Evolutionary conservation across 2,113 vertebrate genomes (phyloP).

Genomic region (Platysternon megacephalum): DNA sequence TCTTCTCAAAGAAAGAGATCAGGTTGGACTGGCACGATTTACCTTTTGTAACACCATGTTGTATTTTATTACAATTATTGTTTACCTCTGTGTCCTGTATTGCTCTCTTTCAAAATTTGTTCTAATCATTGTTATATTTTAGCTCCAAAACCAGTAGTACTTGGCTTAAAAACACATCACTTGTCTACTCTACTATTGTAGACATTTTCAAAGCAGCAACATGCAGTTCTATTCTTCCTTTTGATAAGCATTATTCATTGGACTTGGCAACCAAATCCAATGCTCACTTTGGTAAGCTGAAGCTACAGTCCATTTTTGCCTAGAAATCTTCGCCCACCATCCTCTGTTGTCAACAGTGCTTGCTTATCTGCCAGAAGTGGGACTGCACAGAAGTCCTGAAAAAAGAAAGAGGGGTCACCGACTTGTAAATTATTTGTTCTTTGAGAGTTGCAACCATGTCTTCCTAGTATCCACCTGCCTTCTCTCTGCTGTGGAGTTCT

Average conservation of each 20-base stretch:
- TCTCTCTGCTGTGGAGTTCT: neutral
- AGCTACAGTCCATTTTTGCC: neutral
- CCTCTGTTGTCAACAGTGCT: fast-evolving
- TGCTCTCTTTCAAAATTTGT: neutral
- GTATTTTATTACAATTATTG: neutral
- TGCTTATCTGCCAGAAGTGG: fast-evolving
- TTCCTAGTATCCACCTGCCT: fast-evolving
- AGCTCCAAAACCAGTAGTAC: neutral
- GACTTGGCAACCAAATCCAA: neutral
- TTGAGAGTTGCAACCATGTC: neutral
- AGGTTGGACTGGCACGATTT: neutral
- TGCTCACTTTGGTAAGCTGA: neutral
- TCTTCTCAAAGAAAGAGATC: neutral
- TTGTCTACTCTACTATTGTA: neutral
- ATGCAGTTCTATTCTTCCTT: neutral
- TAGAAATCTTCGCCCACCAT: neutral
- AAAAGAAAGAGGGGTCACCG: fast-evolving
- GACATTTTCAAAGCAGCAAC: neutral
- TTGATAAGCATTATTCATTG: neutral
- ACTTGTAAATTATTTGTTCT: neutral
- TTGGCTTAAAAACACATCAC: neutral
- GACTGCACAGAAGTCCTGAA: neutral
- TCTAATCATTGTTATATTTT: neutral
- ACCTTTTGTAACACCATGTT: neutral
- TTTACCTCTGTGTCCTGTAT: neutral